phyloP scores from a whole-genome alignment of 2,888 invertebrate species.

The Volucella zonaria region DNA sequence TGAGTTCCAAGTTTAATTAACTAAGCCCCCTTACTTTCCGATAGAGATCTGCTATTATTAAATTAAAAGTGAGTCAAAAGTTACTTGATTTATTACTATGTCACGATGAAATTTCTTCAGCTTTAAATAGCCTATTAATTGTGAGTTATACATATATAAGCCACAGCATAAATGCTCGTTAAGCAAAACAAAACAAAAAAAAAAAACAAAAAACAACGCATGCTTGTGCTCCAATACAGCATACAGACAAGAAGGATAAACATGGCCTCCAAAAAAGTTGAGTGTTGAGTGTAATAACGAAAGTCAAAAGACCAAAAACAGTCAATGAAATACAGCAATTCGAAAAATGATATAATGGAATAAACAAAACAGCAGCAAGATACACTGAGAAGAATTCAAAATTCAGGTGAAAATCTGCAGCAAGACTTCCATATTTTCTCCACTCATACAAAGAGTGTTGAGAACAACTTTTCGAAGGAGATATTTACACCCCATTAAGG shows the following conservation, averaged over 20 bases:
- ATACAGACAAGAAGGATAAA: not conserved
- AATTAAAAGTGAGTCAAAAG: constrained; percentile 60
- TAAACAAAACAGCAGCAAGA: constrained; percentile 49
- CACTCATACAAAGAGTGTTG: constrained; percentile 56
- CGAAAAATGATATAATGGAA: constrained; percentile 48
- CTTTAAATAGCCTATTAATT: constrained; percentile 49
- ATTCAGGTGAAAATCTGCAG: constrained; percentile 61
- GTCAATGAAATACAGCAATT: constrained; percentile 58
- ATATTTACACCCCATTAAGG: constrained; percentile 73
- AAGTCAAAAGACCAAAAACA: constrained; percentile 52
- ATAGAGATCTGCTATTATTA: constrained; percentile 53
- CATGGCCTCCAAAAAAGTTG: not conserved
- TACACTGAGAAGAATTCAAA: constrained; percentile 38
- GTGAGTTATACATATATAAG: constrained; percentile 1
- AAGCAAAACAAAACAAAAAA: too few relatives aligned
- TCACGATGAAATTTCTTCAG: constrained; percentile 36
- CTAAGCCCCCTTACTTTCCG: constrained; percentile 40
- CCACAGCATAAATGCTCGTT: constrained; percentile 24
- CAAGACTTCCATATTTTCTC: constrained; percentile 38
- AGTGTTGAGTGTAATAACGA: constrained; percentile 17
- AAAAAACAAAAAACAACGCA: constrained; percentile 8
- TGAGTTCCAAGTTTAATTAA: constrained; percentile 62
- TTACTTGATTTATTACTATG: constrained; percentile 61
- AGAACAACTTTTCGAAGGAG: constrained; percentile 60
- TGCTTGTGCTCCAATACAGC: not conserved